Evolutionary conservation across 2,113 vertebrate genomes (phyloP), one percentile per base, ranked within the genome.

Genomic region (Lathamus discolor): DNA sequence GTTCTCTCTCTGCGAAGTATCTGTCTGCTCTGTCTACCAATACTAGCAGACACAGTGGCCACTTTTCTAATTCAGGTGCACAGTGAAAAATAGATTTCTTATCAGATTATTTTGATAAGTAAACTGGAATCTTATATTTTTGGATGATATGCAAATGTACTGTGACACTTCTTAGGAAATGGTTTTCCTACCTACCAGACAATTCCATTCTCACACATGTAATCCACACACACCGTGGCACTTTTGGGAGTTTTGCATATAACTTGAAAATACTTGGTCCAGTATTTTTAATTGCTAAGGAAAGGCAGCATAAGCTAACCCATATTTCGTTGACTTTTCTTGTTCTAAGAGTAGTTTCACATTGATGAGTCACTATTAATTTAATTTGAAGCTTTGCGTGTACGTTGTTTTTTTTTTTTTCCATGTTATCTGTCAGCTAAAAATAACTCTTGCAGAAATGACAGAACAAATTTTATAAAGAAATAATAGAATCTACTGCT

Each of bases 401-500:
- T 62, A n/a, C 63, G 48, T 41, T 17, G 37, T 37, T 37, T 44
- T 44, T 19, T 80, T 44, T 46, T 80, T 78, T 90, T 66, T 25
- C 66, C 23, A 8, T 83, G 44, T 87, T 80, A 85, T 84, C 51
- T 95, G 82, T 92, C 86, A 66, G 23, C 89, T 94, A 90, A 97
- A 97, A 97, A 96, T 93, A 97, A 88, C 66, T 44, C 84, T 94
- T 76, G 25, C 67, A 93, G 88, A 95, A 95, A 94, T 89, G 92
- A 94, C 74, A 96, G 86, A 95, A 94, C 39, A 80, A 74, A 46
- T 95, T 96, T 96, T 95, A 96, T 4, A 24, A 96, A 85, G 70
- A 95, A 97, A 94, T 95, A 95, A 86, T 95, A 89, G 81, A 96
- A 96, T 91, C 80, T 70, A 89, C 95, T 91, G 86, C 93, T 97